phyloP scores from a whole-genome alignment of 2,797 vertebrate genomes.

The Geotrypetes seraphini region DNA sequence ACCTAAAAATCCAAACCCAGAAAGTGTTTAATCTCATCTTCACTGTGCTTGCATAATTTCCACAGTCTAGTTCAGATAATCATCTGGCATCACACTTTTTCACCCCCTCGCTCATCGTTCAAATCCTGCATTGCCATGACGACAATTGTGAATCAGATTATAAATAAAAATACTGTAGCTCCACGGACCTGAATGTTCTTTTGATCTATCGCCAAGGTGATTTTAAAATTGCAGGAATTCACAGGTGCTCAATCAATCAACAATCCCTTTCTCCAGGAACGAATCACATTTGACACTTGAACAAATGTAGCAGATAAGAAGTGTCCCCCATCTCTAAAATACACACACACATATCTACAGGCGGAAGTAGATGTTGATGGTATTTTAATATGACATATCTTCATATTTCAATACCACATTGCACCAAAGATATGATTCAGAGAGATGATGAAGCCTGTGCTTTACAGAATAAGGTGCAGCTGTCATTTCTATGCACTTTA shows the following conservation, averaged over 20 bases:
- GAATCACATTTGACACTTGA: neutral
- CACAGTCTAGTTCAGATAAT: conserved; percentile 42
- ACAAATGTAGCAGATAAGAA: conserved; percentile 6
- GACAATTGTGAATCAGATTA: conserved; percentile 51
- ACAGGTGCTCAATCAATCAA: conserved; percentile 21
- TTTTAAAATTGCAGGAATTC: conserved; percentile 30
- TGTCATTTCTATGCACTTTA: too few species aligned
- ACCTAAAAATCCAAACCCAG: too few species aligned
- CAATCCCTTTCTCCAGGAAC: conserved; percentile 13
- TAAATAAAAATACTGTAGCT: conserved; percentile 59
- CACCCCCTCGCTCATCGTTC: conserved; percentile 37
- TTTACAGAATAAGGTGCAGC: too few species aligned
- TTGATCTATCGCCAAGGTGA: conserved; percentile 23
- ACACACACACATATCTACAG: neutral
- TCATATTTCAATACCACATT: too few species aligned
- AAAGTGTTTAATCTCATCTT: conserved; percentile 32
- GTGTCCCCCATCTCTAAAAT: conserved; percentile 10
- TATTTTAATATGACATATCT: neutral
- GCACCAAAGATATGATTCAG: too few species aligned
- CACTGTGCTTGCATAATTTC: conserved; percentile 22
- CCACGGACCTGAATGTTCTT: conserved; percentile 42
- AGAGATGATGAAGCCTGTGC: too few species aligned
- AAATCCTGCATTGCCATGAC: conserved; percentile 48
- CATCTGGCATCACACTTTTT: conserved; percentile 31
- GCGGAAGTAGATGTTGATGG: neutral